Evolutionary conservation across 37 sponge, comb jelly and placozoan genomes (phyloP), one percentile per base, ranked within the genome.

Genomic region (Petrosia ficiformis): DNA sequence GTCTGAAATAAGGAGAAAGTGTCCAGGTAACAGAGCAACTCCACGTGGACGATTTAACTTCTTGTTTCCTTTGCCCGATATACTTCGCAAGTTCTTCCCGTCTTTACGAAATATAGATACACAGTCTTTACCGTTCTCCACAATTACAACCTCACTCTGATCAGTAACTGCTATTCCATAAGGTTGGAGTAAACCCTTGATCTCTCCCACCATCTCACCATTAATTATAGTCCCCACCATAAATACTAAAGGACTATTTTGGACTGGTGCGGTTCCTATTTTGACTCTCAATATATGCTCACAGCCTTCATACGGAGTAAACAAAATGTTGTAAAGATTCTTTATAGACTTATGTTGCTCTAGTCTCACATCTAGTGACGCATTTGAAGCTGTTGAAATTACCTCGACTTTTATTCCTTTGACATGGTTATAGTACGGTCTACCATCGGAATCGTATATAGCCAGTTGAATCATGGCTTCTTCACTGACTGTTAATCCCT

Each of bases 91-190:
- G n/a, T n/a, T 24, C 26, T 61, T 61, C 28, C 63, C 63, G 63
- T 61, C 63, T n/a, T 24, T 6, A 5, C 28, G 22, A n/a, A 26
- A 61, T 5, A 61, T 8, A 26, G 25, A n/a, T 5, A 61, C 63
- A 22, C 63, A 61, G n/a, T 61, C 63, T 29, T 61, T 61, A 6
- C 63, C 63, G n/a, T 61, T 61, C 63, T 61, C 63, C 26, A 61
- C 63, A 22, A 61, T 22, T 24, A 61, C 63, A 26, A 61, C n/a
- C 63, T 61, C 63, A 22, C n/a, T 29, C 5, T 5, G 11, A 26
- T 8, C 25, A 29, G 25, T 61, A n/a, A n/a, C 63, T 26, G 63
- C n/a, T 5, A 61, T 11, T n/a, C 63, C 63, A n/a, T 61, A 61
- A 26, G 63, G 63, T n/a, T 61, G 63, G n/a, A 61, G 63, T 6